Evolutionary conservation across 2,888 invertebrate genomes (phyloP).

Genomic region (Tryphoninae sp.): DNA sequence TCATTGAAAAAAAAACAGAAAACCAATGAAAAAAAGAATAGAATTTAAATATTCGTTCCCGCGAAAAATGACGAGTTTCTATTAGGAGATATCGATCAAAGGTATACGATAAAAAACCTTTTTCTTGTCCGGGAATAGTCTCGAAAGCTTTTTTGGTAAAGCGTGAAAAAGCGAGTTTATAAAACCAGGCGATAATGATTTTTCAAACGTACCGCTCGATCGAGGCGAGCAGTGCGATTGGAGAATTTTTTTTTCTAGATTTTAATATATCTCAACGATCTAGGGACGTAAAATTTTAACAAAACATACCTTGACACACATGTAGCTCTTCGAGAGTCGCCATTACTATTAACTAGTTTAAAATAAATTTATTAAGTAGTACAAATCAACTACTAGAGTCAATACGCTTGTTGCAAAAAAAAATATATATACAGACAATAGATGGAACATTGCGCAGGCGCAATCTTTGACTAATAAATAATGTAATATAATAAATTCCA

Average conservation of each 20-base stretch:
- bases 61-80: slow-evolving; percentile 37
- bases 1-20: slow-evolving; percentile 15
- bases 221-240: slow-evolving; percentile 40
- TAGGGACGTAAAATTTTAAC: slow-evolving; percentile 53
- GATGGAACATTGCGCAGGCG: slow-evolving; percentile 77
- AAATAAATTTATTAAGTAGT: slow-evolving; percentile 68
- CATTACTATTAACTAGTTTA: slow-evolving; percentile 47
- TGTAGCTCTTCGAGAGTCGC: slow-evolving; percentile 46
- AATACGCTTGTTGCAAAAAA: slow-evolving; percentile 74
- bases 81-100: slow-evolving; percentile 35
- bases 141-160: slow-evolving; percentile 51
- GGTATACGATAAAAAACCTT: slow-evolving; percentile 53
- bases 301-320: slow-evolving; percentile 28
- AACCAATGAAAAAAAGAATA: slow-evolving; percentile 1
- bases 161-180: slow-evolving; percentile 6
- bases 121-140: slow-evolving; percentile 35
- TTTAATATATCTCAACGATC: slow-evolving; percentile 44
- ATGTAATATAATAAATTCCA: slow-evolving; percentile 61
- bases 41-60: neutral
- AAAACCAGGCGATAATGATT: slow-evolving; percentile 8
- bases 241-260: slow-evolving; percentile 21
- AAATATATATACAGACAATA: slow-evolving; percentile 73
- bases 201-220: slow-evolving; percentile 20
- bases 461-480: slow-evolving; percentile 69
- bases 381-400: slow-evolving; percentile 70